phyloP scores from a whole-genome alignment of 2,797 vertebrate species.

The Knipowitschia caucasica region DNA sequence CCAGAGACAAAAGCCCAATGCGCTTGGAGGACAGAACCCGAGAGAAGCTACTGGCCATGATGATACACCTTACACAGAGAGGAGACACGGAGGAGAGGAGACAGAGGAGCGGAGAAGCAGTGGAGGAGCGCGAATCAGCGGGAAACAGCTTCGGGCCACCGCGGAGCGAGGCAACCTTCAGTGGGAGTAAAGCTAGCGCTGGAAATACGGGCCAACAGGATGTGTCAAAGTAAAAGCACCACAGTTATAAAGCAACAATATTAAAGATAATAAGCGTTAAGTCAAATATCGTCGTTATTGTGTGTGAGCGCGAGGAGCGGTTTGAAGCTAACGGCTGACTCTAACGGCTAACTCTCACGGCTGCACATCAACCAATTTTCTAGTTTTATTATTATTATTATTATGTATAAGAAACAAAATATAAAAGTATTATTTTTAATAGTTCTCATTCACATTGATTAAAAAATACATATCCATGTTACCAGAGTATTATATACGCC shows the following conservation, averaged over 20 bases:
- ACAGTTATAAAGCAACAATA: background rate
- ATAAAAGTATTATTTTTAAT: too few species aligned
- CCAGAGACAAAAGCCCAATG: conserved; percentile 79
- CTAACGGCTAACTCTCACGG: too few species aligned
- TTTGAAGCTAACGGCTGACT: too few species aligned
- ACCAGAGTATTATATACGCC: too few species aligned
- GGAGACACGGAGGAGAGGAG: background rate
- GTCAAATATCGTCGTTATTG: background rate
- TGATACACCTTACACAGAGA: background rate
- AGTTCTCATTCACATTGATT: too few species aligned
- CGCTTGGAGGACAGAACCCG: conserved; percentile 80
- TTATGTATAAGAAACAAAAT: too few species aligned
- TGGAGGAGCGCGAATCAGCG: too few species aligned
- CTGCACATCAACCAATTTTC: too few species aligned
- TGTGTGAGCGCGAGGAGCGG: too few species aligned
- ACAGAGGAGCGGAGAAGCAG: background rate
- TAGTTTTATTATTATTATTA: too few species aligned
- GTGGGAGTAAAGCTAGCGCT: background rate
- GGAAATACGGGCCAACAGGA: background rate
- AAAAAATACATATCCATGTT: too few species aligned
- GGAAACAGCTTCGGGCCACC: too few species aligned
- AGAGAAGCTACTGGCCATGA: conserved; percentile 87
- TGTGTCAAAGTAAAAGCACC: conserved; percentile 3
- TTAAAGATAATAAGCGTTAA: background rate
- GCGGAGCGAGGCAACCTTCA: background rate